Conservation (phyloP, 2,113 vertebrate genomes). For the Columba livia region DNA sequence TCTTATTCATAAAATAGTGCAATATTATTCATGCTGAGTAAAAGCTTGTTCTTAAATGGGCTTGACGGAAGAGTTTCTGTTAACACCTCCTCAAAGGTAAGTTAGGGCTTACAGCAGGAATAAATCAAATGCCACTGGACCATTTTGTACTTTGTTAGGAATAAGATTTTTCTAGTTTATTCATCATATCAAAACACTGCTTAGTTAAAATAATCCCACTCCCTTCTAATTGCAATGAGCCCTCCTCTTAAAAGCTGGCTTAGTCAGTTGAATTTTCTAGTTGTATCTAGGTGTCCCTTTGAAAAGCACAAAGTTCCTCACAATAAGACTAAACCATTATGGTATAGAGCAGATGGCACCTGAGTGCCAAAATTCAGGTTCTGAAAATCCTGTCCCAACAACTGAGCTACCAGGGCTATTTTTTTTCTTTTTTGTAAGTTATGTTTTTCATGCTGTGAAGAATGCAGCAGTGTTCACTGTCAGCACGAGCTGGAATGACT, state of each 20-base stretch:
- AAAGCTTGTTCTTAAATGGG: background rate
- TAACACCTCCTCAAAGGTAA: background rate
- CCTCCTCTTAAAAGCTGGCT: background rate
- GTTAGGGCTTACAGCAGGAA: background rate
- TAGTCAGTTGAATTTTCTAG: background rate
- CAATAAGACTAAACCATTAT: background rate
- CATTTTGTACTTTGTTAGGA: background rate
- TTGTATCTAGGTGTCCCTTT: background rate
- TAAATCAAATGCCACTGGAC: background rate
- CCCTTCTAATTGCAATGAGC: background rate
- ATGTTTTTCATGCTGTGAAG: background rate
- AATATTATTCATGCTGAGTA: background rate
- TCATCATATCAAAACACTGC: background rate
- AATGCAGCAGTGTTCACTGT: background rate
- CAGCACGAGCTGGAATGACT: background rate
- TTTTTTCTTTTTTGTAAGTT: background rate
- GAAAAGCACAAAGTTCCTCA: background rate
- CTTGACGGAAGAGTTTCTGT: background rate
- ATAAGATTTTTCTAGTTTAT: background rate
- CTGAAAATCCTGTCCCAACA: background rate
- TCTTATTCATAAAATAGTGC: background rate
- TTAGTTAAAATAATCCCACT: background rate
- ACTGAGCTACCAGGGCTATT: background rate
- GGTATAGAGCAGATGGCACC: background rate
- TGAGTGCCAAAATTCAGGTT: background rate